Conservation (phyloP, 2,797 vertebrate species). For the Carduelis carduelis region DNA sequence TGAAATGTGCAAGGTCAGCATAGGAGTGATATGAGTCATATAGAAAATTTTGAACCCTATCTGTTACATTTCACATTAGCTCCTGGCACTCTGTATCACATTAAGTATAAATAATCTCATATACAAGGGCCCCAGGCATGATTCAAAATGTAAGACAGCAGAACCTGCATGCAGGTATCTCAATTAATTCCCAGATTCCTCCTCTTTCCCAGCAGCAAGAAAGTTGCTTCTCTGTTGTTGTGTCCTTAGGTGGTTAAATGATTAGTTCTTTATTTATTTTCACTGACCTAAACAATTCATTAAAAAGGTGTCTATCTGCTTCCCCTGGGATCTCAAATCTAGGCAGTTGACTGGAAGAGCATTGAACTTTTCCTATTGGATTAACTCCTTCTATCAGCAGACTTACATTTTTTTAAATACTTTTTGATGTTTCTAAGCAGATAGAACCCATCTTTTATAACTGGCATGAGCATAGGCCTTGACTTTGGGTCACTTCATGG, state of each 20-base stretch:
- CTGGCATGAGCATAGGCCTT: accelerated
- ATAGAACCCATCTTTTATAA: not conserved
- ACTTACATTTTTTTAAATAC: not conserved
- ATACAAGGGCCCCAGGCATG: accelerated
- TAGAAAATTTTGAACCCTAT: not conserved
- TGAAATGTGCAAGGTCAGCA: not conserved
- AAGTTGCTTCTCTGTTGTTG: not conserved
- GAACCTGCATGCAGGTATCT: not conserved
- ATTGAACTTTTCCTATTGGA: not conserved
- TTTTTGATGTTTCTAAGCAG: not conserved
- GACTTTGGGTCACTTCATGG: too few relatives aligned
- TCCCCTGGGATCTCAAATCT: not conserved
- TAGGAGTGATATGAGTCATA: not conserved
- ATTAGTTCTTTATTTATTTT: not conserved
- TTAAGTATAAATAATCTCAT: not conserved
- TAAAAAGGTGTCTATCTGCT: not conserved
- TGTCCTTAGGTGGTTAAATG: not conserved
- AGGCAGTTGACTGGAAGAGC: not conserved
- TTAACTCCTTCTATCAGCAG: not conserved
- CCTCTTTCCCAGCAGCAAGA: not conserved
- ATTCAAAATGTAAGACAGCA: not conserved
- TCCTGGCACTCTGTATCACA: not conserved
- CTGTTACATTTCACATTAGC: not conserved
- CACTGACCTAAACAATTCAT: not conserved
- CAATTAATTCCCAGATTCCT: not conserved